Conservation (phyloP, 2,888 invertebrate species). For the Harmothoe impar region DNA sequence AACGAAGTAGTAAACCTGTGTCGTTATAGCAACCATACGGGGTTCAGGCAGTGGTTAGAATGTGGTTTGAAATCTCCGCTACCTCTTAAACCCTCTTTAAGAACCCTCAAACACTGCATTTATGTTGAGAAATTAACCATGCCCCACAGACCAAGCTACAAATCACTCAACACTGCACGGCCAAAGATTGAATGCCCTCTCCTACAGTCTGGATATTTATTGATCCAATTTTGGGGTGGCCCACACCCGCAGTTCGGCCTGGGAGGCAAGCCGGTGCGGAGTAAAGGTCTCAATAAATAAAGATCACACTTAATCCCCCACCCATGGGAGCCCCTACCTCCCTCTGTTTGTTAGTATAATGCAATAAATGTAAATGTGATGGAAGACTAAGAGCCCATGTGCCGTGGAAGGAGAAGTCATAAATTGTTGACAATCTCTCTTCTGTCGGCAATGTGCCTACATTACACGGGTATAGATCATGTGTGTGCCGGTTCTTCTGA, state of each 20-base stretch:
- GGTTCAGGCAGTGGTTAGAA: too few species aligned
- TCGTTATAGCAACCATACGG: too few species aligned
- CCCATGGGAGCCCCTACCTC: not conserved
- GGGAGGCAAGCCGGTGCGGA: slow-evolving; percentile 18
- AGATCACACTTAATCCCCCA: slow-evolving; percentile 53
- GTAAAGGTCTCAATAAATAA: slow-evolving; percentile 60
- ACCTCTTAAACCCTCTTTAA: not conserved
- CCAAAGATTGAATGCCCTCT: slow-evolving; percentile 48
- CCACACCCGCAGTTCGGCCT: slow-evolving; percentile 3
- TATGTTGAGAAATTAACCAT: slow-evolving; percentile 22
- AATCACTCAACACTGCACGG: slow-evolving; percentile 44
- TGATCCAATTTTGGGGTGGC: slow-evolving; percentile 57
- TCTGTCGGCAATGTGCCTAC: slow-evolving; percentile 42
- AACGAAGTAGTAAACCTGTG: too few species aligned
- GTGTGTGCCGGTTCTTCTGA: not conserved
- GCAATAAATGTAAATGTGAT: slow-evolving; percentile 59
- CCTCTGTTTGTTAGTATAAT: slow-evolving; percentile 55
- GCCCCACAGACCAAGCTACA: slow-evolving; percentile 8
- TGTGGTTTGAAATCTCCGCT: too few species aligned
- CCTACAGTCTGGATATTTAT: slow-evolving; percentile 47
- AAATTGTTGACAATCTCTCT: slow-evolving; percentile 57
- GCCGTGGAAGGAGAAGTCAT: slow-evolving; percentile 35
- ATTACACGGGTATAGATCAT: slow-evolving; percentile 36
- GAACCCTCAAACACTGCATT: slow-evolving; percentile 16
- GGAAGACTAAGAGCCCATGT: not conserved